These are phyloP conservation scores for Coenobita brevimanus DNA, from an alignment of 1,140 invertebrate species.

Conservation along the genomic window DNA sequence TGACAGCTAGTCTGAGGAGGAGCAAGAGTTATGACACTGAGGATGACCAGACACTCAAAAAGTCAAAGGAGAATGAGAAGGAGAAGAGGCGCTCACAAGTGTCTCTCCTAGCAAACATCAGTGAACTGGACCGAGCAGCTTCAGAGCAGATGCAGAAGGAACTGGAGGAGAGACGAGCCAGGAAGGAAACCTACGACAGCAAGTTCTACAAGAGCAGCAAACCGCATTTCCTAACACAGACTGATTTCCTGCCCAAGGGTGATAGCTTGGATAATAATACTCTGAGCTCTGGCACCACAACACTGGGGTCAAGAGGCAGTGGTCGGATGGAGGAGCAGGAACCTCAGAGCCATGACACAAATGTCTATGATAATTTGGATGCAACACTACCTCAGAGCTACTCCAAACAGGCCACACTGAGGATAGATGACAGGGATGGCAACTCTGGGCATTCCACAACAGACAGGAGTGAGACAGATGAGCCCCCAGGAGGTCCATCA, in stretches of 20 bases:
- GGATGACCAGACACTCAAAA: slow-evolving; percentile 18
- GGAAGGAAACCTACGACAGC: slow-evolving; percentile 72
- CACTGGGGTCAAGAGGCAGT: slow-evolving; percentile 1
- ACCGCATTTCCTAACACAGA: slow-evolving; percentile 65
- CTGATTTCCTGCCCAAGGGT: slow-evolving; percentile 35
- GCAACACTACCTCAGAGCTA: slow-evolving; percentile 28
- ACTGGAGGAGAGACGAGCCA: slow-evolving; percentile 73
- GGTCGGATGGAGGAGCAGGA: slow-evolving; percentile 24
- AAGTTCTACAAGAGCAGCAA: slow-evolving; percentile 67
- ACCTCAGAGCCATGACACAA: slow-evolving; percentile 5
- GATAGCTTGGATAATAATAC: slow-evolving; percentile 34
- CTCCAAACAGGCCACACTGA: slow-evolving; percentile 47
- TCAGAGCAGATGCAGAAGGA: slow-evolving; percentile 82
- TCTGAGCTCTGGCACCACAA: slow-evolving; percentile 26
- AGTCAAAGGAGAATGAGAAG: slow-evolving; percentile 53
- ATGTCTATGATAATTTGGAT: slow-evolving; percentile 38
- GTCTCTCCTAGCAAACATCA: slow-evolving; percentile 84
- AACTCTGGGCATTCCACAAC: slow-evolving; percentile 11
- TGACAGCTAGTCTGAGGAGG: slow-evolving; percentile 27
- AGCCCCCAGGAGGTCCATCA: not conserved
- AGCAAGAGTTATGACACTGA: slow-evolving; percentile 23
- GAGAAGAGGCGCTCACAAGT: slow-evolving; percentile 78
- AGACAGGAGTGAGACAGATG: not conserved
- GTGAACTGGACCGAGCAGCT: slow-evolving; percentile 85
- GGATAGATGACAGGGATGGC: slow-evolving; percentile 43